Conservation (phyloP, 2,113 vertebrate genomes). For the Festucalex cinctus region DNA sequence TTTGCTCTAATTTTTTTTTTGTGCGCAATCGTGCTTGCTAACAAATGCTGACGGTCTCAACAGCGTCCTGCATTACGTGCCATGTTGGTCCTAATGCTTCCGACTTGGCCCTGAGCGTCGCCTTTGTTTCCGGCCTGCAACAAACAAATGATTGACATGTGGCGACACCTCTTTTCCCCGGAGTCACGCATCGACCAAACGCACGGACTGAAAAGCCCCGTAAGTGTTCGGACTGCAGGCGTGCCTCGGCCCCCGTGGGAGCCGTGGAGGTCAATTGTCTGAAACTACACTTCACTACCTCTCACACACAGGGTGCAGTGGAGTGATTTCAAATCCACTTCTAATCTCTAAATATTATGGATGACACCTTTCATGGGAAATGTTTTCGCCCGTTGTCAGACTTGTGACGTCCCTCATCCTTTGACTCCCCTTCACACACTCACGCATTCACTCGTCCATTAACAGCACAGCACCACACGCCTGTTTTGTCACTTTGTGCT, state of each 20-base stretch:
- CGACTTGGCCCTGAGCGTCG: conserved; percentile 14
- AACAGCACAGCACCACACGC: conserved; percentile 39
- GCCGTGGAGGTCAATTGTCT: conserved; percentile 40
- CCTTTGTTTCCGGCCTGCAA: conserved; percentile 25
- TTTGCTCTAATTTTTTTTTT: neutral
- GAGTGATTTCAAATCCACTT: conserved; percentile 23
- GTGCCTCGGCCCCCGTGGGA: conserved; percentile 33
- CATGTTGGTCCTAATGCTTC: conserved; percentile 7
- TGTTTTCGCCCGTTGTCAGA: conserved; percentile 12
- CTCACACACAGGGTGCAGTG: conserved; percentile 5
- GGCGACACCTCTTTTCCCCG: conserved; percentile 45
- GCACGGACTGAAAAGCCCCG: conserved; percentile 44
- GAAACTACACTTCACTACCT: conserved; percentile 13
- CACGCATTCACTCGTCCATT: conserved; percentile 38
- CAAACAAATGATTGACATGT: conserved; percentile 48
- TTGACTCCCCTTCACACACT: conserved; percentile 25
- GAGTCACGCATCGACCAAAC: conserved; percentile 48
- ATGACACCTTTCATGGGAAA: neutral
- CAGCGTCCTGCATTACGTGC: neutral
- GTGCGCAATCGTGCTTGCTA: neutral
- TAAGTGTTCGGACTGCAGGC: conserved; percentile 51
- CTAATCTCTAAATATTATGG: conserved; percentile 28
- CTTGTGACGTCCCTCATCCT: conserved; percentile 21
- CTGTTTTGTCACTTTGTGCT: conserved; percentile 51
- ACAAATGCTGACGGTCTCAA: neutral